Conservation (phyloP, 2,888 invertebrate species). For the Cryptus viduatorius region DNA sequence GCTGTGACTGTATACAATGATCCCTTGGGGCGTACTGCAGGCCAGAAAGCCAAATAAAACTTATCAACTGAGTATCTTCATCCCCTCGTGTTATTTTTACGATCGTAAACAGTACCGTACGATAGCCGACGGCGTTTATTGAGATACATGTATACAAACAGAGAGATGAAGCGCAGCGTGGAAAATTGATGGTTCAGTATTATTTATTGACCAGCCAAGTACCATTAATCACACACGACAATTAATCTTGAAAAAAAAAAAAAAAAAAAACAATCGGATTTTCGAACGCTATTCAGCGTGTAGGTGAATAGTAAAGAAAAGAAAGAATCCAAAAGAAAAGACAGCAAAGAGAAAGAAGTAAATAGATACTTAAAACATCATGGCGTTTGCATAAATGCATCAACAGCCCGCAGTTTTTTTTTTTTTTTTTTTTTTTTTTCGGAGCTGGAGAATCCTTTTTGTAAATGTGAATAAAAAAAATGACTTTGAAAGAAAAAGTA, state of each 20-base stretch:
- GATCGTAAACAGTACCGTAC: constrained; percentile 8
- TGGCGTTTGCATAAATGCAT: not conserved
- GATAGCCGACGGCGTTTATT: constrained; percentile 32
- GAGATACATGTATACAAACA: not conserved
- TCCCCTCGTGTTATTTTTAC: constrained; percentile 41
- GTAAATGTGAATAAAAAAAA: not conserved
- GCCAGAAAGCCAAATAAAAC: constrained; percentile 33
- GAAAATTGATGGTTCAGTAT: too few species aligned
- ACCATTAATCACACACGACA: too few species aligned
- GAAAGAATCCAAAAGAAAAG: not conserved
- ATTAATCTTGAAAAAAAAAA: too few species aligned
- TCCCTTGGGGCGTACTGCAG: constrained; percentile 39
- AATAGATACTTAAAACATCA: not conserved
- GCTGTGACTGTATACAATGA: constrained; percentile 3
- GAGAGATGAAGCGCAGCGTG: too few species aligned
- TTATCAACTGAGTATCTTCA: constrained; percentile 48
- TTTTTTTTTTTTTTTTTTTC: not conserved
- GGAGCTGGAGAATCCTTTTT: not conserved
- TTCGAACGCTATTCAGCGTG: not conserved
- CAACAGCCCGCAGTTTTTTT: not conserved
- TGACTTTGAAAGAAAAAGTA: not conserved
- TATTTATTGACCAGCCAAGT: too few species aligned
- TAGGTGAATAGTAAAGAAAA: not conserved
- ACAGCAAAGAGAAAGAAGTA: not conserved
- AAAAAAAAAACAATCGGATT: too few species aligned